Percentiles rank a stretch among this genome's conserved stretches.
These are phyloP conservation scores for Gonioctena quinquepunctata DNA, from an alignment of 1,140 invertebrate genomes.

Conservation along the genomic window DNA sequence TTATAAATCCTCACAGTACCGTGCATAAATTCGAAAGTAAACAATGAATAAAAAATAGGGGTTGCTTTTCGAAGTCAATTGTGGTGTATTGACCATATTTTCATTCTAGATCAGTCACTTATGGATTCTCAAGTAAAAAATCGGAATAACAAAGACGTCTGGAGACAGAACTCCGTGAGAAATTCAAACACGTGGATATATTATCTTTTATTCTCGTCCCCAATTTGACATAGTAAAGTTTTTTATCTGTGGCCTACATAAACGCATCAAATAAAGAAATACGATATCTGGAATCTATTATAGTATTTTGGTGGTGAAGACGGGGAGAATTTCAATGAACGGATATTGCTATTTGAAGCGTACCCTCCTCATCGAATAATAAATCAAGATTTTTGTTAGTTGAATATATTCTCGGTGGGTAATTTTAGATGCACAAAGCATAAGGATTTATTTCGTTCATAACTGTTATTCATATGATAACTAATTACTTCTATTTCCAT, in stretches of 20 bases:
- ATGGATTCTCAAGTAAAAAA: neutral
- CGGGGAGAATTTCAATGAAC: neutral
- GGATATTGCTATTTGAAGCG: neutral
- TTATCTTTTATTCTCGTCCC: constrained; percentile 3
- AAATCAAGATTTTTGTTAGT: neutral
- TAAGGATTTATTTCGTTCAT: too few species aligned
- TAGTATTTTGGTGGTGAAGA: neutral
- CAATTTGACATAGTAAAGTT: constrained; percentile 20
- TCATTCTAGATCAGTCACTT: neutral
- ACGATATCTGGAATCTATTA: constrained; percentile 4
- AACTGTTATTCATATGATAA: too few species aligned
- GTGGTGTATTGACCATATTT: constrained; percentile 10
- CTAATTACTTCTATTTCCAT: too few species aligned
- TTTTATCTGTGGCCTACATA: constrained; percentile 8
- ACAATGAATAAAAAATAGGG: constrained; percentile 1
- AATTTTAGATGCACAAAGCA: neutral
- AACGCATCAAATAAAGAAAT: constrained; percentile 18
- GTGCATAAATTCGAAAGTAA: constrained; percentile 15
- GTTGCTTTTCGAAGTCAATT: constrained; percentile 5
- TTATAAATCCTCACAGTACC: constrained; percentile 29
- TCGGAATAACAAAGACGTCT: neutral
- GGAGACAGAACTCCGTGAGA: neutral
- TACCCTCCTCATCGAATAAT: neutral
- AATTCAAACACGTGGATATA: constrained; percentile 17
- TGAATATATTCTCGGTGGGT: neutral